Evolutionary conservation across 2,888 invertebrate genomes (phyloP), one percentile per base, ranked within the genome.

Genomic region (Junonia oenone): DNA sequence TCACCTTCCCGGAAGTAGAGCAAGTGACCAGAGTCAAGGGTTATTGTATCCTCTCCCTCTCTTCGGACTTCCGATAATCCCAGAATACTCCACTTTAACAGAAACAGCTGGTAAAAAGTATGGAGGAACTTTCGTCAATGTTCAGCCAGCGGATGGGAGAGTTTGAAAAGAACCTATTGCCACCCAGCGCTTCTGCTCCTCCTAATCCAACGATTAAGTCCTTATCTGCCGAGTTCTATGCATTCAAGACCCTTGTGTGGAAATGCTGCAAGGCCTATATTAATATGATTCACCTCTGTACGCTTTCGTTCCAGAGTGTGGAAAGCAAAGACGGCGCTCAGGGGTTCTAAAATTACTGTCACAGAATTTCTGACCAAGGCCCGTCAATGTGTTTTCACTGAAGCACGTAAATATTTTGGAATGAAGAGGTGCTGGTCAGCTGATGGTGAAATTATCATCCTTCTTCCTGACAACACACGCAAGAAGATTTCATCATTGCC

Each of bases 361-460:
- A 63, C 66, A 6, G n/a, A 55, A 29, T 51, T 45, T n/a, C 13
- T 55, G 9, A 50, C 45, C 0, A 53, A 47, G 17, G 11, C 31
- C 2, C 38, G 29, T 1, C 40, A 53, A 22, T 13, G 37, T 2
- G 4, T 53, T 3, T 47, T 48, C 31, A 29, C 22, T 9, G 26
- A 27, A 6, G 43, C 54, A 9, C 31, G 48, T 6, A 48, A 27
- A 1, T 13, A 54, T 13, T 45, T 54, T 5, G 54, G 43, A 0
- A 15, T 45, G 9, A 48, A 31, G 17, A 53, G 43, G 15, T 48
- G 43, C 11, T 47, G 22, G 22, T 22, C 22, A 22, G 2, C 22
- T 22, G 22, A 22, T 3, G 22, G 22, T 5, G 22, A 22, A 22
- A 22, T 22, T 3, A 22, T 22, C 22, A 22, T 22, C 22, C 22